Evolutionary conservation across 1,140 invertebrate genomes (phyloP).

Genomic region (Heliconius himera): DNA sequence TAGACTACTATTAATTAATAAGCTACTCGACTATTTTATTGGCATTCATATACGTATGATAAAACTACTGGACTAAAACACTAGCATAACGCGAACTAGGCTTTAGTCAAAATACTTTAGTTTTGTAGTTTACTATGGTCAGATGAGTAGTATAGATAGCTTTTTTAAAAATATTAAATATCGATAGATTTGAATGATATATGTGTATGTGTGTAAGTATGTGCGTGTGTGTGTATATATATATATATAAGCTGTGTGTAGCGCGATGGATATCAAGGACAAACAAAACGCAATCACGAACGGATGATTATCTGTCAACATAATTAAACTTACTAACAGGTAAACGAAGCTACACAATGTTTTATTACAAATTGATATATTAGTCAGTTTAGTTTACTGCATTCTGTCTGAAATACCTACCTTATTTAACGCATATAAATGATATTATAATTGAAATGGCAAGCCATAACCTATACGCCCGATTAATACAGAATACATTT

Average conservation of each 20-base stretch:
- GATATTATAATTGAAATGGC: background rate
- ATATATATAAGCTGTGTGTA: background rate
- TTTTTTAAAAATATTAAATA: too few species aligned
- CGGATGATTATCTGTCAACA: background rate
- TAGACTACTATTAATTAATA: too few species aligned
- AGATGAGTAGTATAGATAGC: too few species aligned
- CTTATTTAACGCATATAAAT: background rate
- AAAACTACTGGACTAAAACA: too few species aligned
- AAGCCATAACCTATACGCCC: background rate
- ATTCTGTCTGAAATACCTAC: background rate
- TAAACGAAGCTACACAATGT: background rate
- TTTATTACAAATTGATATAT: background rate
- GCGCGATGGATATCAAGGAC: background rate
- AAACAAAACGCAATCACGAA: background rate
- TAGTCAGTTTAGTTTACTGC: background rate
- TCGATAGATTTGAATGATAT: too few species aligned
- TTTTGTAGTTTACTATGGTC: too few species aligned
- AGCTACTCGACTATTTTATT: too few species aligned
- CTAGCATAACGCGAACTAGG: too few species aligned
- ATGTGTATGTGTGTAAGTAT: too few species aligned
- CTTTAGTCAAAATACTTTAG: too few species aligned
- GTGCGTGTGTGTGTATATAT: too few species aligned
- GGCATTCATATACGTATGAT: too few species aligned
- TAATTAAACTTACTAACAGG: background rate
- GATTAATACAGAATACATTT: background rate